Evolutionary conservation across 2,113 vertebrate genomes (phyloP).

Genomic region (Pygoscelis adeliae): DNA sequence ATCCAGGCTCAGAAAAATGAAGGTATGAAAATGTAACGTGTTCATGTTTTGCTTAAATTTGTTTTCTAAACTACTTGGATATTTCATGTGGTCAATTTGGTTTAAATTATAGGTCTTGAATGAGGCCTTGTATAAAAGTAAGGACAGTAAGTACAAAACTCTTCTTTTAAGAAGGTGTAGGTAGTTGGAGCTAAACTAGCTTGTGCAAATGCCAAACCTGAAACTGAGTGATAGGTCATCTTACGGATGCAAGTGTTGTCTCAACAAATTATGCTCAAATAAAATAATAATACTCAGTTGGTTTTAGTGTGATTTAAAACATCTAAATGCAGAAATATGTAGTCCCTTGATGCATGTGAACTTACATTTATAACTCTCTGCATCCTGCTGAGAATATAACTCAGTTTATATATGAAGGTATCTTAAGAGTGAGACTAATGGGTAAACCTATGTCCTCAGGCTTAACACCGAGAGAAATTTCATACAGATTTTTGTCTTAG

Average conservation of each 20-base stretch:
- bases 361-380: neutral
- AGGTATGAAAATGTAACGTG: conserved; percentile 73
- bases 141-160: neutral
- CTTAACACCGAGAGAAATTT: neutral
- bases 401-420: neutral
- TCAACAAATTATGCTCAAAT: neutral
- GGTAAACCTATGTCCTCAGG: neutral
- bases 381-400: neutral
- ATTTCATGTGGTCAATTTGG: neutral
- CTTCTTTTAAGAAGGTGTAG: neutral
- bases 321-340: neutral
- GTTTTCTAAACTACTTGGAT: neutral
- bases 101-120: neutral
- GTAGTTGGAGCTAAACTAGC: neutral
- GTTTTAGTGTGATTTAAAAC: neutral
- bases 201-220: neutral
- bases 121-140: neutral
- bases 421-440: neutral
- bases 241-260: neutral
- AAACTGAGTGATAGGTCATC: neutral
- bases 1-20: conserved; percentile 98
- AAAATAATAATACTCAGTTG: neutral
- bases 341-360: neutral
- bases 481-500: neutral
- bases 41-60: neutral